Percentiles rank a stretch among this genome's conserved stretches.
Conservation (phyloP, 2,797 vertebrate genomes). For the Tadarida brasiliensis region DNA sequence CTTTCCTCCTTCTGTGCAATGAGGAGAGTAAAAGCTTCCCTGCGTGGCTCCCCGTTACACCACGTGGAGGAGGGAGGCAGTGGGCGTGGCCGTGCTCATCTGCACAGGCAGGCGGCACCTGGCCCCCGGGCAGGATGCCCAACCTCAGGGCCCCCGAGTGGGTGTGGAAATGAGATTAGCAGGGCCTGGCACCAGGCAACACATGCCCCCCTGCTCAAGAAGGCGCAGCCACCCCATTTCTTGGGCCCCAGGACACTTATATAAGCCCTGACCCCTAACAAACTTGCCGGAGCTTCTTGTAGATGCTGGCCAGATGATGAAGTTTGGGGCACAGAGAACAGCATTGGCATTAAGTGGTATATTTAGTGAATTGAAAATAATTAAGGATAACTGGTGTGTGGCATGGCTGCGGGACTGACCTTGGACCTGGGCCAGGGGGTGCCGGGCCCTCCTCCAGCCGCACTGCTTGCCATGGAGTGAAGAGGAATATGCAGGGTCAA, state of each 20-base stretch:
- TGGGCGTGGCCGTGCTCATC: background rate
- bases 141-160: background rate
- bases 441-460: background rate
- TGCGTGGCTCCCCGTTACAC: background rate
- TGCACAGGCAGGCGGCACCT: background rate
- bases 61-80: too few relatives aligned
- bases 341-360: background rate
- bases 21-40: background rate
- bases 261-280: background rate
- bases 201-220: background rate
- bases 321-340: background rate
- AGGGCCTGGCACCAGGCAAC: background rate
- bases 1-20: background rate
- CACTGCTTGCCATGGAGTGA: background rate
- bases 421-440: background rate
- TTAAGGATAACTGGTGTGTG: background rate
- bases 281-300: background rate
- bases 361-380: conserved; percentile 13
- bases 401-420: background rate
- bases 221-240: background rate
- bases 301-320: background rate
- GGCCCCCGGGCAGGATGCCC: background rate
- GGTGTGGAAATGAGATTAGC: background rate
- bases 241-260: background rate
- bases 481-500: background rate